A percentile compares a stretch with the other conserved stretches of the same genome.
phyloP scores from a whole-genome alignment of 2,797 vertebrate species.

The Danio kyathit region DNA sequence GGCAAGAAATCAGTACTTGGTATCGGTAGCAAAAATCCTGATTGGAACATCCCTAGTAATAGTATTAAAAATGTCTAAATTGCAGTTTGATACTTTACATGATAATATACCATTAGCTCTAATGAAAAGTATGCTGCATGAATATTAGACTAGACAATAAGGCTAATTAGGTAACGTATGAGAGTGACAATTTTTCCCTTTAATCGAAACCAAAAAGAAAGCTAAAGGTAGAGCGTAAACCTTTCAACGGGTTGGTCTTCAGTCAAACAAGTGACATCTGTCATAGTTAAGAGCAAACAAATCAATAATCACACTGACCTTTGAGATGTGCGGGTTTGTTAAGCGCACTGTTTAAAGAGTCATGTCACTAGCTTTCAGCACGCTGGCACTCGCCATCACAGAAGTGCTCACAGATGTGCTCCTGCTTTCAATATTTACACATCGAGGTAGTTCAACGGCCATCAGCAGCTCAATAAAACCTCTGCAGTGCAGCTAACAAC shows the following conservation, averaged over 20 bases:
- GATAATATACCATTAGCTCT: not conserved
- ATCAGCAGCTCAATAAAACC: conserved; percentile 23
- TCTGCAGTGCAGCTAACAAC: conserved; percentile 9
- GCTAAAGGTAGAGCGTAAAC: not conserved
- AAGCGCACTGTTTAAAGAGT: conserved; percentile 33
- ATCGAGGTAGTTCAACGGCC: not conserved
- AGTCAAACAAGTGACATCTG: conserved; percentile 10
- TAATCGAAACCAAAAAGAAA: not conserved
- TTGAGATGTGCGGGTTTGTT: conserved; percentile 34
- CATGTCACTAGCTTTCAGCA: conserved; percentile 11
- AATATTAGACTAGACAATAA: not conserved
- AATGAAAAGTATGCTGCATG: not conserved
- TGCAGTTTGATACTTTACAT: not conserved
- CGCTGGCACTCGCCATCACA: conserved; percentile 4
- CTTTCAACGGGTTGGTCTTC: not conserved
- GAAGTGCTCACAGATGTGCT: conserved; percentile 27
- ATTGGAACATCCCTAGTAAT: no score
- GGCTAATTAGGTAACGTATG: not conserved
- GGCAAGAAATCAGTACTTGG: no score
- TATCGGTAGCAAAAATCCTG: no score
- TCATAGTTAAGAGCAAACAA: conserved; percentile 20
- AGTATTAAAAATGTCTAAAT: not conserved
- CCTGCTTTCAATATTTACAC: conserved; percentile 39
- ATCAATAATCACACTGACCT: conserved; percentile 44
- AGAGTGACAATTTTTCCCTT: no score